Conservation (phyloP, 2,797 vertebrate genomes). For the Eulemur mongoz region DNA sequence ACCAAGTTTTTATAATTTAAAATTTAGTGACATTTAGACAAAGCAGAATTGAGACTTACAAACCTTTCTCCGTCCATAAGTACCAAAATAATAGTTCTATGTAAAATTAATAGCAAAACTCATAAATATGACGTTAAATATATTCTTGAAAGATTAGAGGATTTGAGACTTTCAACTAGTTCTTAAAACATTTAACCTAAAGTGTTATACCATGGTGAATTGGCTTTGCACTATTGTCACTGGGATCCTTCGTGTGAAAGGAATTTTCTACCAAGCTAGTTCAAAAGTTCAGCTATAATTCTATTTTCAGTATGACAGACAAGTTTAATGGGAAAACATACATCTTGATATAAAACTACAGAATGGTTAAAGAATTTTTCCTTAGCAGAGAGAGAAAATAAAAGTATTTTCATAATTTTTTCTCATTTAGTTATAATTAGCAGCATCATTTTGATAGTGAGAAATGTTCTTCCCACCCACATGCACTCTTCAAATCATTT, state of each 20-base stretch:
- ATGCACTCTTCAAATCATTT: neutral
- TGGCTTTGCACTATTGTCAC: neutral
- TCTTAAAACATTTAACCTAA: conserved; percentile 9
- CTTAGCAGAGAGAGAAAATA: neutral
- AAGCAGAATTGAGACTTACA: neutral
- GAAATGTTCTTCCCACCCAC: neutral
- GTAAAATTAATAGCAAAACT: neutral
- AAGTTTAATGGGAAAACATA: conserved; percentile 24
- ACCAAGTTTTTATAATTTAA: neutral
- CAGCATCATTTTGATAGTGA: neutral
- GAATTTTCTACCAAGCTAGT: neutral
- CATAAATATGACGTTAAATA: neutral
- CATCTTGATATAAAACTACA: neutral
- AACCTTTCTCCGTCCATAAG: neutral
- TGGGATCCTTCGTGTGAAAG: neutral
- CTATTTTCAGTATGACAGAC: neutral
- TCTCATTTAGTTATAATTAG: neutral
- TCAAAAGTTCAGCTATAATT: neutral
- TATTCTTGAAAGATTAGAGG: neutral
- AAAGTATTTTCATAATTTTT: neutral
- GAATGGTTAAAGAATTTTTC: neutral
- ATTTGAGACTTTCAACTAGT: neutral
- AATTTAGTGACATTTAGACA: neutral
- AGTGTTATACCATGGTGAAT: neutral
- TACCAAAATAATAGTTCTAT: neutral